These are phyloP conservation scores for Pituophis catenifer DNA, from an alignment of 2,113 vertebrate genomes.

Conservation along the genomic window DNA sequence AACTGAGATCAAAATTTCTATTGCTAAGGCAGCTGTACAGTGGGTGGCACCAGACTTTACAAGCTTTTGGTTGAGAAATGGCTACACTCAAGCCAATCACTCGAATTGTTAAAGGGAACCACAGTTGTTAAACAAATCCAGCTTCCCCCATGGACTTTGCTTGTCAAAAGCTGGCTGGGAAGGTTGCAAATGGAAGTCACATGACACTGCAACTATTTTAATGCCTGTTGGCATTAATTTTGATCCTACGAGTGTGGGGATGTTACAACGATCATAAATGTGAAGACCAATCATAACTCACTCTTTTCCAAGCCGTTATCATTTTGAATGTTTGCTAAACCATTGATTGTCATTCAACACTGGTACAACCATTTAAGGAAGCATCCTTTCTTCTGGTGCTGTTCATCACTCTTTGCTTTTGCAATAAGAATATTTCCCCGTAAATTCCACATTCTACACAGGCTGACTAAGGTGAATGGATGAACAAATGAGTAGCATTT, in stretches of 20 bases:
- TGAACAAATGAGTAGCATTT: neutral
- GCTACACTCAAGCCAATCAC: neutral
- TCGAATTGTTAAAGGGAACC: neutral
- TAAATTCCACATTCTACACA: neutral
- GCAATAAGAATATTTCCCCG: neutral
- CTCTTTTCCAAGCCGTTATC: neutral
- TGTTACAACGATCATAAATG: neutral
- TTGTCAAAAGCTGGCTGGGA: neutral
- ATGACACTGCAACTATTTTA: neutral
- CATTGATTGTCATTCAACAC: neutral
- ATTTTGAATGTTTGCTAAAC: neutral
- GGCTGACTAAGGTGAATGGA: neutral
- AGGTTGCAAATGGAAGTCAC: neutral
- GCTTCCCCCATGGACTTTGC: neutral
- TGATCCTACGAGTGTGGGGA: neutral
- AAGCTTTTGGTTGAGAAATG: neutral
- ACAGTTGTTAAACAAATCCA: neutral
- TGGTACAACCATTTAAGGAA: neutral
- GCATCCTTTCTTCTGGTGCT: neutral
- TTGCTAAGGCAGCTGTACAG: neutral
- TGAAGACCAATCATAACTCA: neutral
- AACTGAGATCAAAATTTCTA: neutral
- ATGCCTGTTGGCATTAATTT: neutral
- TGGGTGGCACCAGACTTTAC: neutral
- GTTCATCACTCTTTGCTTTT: neutral